phyloP scores from a whole-genome alignment of 2,113 vertebrate genomes.

The Raja brachyura region DNA sequence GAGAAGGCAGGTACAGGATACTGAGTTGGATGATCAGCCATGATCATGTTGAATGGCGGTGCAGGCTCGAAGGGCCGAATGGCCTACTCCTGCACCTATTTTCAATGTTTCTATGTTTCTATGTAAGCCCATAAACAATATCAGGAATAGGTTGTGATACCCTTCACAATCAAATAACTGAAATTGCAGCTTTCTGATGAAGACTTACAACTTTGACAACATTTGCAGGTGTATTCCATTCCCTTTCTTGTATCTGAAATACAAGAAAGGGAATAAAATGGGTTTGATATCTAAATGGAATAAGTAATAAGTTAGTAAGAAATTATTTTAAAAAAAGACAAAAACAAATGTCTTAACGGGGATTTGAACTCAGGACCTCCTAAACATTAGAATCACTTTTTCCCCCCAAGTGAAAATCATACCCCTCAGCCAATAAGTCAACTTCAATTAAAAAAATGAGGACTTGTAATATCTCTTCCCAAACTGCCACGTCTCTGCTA shows the following conservation, averaged over 20 bases:
- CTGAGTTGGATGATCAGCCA: no score
- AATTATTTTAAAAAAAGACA: not conserved
- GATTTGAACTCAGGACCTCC: slow-evolving; percentile 31
- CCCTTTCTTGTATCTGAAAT: no score
- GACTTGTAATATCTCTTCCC: not conserved
- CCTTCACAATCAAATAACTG: not conserved
- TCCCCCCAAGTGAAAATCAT: slow-evolving; percentile 27
- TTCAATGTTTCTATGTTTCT: no score
- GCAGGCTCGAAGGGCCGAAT: no score
- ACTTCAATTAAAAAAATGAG: not conserved
- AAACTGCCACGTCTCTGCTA: slow-evolving; percentile 19
- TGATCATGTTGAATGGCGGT: no score
- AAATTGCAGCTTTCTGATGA: not conserved
- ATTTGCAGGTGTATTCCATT: no score
- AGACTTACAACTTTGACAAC: not conserved
- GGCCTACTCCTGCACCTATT: no score
- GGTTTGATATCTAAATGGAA: not conserved
- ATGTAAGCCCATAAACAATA: not conserved
- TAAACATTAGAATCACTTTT: not conserved
- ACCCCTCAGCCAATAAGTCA: slow-evolving; percentile 22
- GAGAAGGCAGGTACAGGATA: no score
- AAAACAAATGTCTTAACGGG: not conserved
- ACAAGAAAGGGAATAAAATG: not conserved
- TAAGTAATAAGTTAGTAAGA: not conserved
- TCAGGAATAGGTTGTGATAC: not conserved